phyloP scores from a whole-genome alignment of 2,888 invertebrate genomes.

The Anthophora plumipes region DNA sequence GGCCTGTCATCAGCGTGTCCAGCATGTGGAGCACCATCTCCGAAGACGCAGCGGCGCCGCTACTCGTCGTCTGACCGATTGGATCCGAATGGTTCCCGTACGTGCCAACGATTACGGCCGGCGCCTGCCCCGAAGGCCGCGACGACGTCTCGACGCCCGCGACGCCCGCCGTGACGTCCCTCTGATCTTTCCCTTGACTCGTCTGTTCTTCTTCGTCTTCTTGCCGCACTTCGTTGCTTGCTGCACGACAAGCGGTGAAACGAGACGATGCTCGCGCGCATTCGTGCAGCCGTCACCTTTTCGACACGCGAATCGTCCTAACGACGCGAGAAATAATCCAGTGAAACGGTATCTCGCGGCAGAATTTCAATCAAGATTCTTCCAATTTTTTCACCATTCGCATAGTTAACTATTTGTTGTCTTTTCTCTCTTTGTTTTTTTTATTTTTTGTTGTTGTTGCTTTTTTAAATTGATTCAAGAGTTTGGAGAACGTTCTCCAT shows the following conservation, averaged over 20 bases:
- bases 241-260: conserved; percentile 36
- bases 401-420: conserved; percentile 29
- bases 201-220: neutral
- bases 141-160: conserved; percentile 84
- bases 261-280: conserved; percentile 55
- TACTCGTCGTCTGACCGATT: conserved; percentile 57
- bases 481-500: neutral
- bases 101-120: conserved; percentile 77
- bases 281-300: conserved; percentile 44
- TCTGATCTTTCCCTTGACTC: conserved; percentile 32
- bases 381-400: conserved; percentile 1
- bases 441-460: too few relatives aligned
- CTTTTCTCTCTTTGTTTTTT: neutral
- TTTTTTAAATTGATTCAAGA: too few relatives aligned
- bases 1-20: conserved; percentile 87
- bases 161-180: conserved; percentile 84
- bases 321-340: too few relatives aligned
- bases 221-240: conserved; percentile 11
- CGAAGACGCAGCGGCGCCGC: conserved; percentile 83
- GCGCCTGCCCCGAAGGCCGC: conserved; percentile 81
- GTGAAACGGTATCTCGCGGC: too few relatives aligned
- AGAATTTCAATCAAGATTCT: too few relatives aligned
- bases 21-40: conserved; percentile 92
- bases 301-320: too few relatives aligned
- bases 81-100: conserved; percentile 66